These are phyloP conservation scores for Porites australiensis DNA, from an alignment of 64 coral and sea anemone genomes.

Conservation along the genomic window DNA sequence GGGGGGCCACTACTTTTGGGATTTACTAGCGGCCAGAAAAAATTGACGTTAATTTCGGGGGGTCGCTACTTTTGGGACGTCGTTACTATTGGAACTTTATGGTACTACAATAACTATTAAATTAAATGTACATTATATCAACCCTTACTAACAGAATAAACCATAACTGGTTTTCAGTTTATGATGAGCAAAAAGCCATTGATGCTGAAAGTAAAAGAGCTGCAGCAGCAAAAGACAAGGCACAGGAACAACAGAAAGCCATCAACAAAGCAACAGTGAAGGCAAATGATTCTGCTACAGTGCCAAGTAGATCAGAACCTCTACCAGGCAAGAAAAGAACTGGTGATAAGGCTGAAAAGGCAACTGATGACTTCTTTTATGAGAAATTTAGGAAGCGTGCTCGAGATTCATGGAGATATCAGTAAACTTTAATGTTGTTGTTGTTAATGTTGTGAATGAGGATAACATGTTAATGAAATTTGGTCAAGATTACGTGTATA, in stretches of 20 bases:
- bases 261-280: slow-evolving; percentile 79
- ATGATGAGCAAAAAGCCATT: slow-evolving; percentile 90
- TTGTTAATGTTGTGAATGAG: neutral
- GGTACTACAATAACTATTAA: neutral
- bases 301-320: slow-evolving; percentile 51
- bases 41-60: no score
- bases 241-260: slow-evolving; percentile 69
- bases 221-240: slow-evolving; percentile 77
- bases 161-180: slow-evolving; percentile 66
- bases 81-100: neutral
- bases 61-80: no score
- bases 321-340: slow-evolving; percentile 57
- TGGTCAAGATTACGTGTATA: no score
- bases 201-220: slow-evolving; percentile 92
- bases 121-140: neutral
- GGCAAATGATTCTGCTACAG: slow-evolving; percentile 47
- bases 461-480: no score
- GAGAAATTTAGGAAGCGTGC: slow-evolving; percentile 98
- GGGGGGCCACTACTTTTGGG: no score
- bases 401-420: slow-evolving; percentile 98
- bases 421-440: slow-evolving; percentile 19
- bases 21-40: no score
- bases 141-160: neutral
- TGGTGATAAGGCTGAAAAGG: slow-evolving; percentile 90
- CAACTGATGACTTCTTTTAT: slow-evolving; percentile 99